phyloP scores from a whole-genome alignment of 1,140 invertebrate genomes.

The Colletes latitarsis region DNA sequence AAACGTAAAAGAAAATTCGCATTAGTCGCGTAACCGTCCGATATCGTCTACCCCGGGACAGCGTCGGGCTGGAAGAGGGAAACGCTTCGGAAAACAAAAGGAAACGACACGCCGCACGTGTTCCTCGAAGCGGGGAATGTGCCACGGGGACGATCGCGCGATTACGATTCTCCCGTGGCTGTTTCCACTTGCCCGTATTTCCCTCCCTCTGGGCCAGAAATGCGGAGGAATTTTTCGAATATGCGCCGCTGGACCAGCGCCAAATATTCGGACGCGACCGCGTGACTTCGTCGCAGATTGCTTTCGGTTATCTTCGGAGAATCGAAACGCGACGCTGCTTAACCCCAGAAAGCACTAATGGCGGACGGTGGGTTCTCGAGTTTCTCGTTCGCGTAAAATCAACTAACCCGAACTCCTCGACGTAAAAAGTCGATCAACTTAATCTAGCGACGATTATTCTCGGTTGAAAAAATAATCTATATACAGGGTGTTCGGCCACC shows the following conservation, averaged over 20 bases:
- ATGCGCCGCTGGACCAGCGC: conserved; percentile 37
- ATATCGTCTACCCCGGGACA: background rate
- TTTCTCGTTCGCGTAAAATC: too few relatives aligned
- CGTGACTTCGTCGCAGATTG: conserved; percentile 37
- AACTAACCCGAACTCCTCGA: too few relatives aligned
- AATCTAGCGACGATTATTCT: too few relatives aligned
- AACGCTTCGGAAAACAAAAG: conserved; percentile 3
- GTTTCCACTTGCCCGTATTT: background rate
- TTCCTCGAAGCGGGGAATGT: conserved; percentile 14
- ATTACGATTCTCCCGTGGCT: conserved; percentile 10
- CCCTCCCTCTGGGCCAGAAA: background rate
- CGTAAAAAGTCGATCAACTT: too few relatives aligned
- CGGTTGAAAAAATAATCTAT: too few relatives aligned
- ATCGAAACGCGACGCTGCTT: background rate
- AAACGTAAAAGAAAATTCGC: background rate
- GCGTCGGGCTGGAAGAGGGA: background rate
- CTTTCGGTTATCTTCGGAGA: background rate
- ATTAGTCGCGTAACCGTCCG: background rate
- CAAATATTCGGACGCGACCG: conserved; percentile 17
- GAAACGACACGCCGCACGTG: background rate
- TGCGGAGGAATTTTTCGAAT: conserved; percentile 37
- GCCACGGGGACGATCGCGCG: conserved; percentile 34
- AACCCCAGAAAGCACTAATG: too few relatives aligned
- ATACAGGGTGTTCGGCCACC: too few relatives aligned
- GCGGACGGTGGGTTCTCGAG: too few relatives aligned